Evolutionary conservation across 1,140 invertebrate genomes (phyloP), one percentile per base, ranked within the genome.

Genomic region (Drosophila tsacasi): DNA sequence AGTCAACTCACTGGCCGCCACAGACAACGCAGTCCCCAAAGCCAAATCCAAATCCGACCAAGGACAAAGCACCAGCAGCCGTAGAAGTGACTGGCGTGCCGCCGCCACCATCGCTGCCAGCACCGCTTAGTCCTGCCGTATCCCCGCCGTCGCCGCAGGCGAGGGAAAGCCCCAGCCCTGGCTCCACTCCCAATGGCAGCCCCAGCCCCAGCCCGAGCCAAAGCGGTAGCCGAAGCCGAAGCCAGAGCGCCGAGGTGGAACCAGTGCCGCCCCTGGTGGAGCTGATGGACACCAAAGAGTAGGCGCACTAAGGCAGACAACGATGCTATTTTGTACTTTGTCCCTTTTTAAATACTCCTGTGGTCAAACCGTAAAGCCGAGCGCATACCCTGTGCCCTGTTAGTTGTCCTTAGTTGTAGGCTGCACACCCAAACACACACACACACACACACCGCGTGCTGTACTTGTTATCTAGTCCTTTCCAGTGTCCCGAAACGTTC

Each of bases 391-490:
- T 15, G 44, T 21, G n/a, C 19, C 57, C 30, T 52, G 47, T 62
- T 60, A 68, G 64, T 21, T 61, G 35, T 49, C 55, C 57, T 66
- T 60, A 76, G 15, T 67, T 74, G 35, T 58, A 73, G 27, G 35
- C 47, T 46, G 44, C 44, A 46, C 44, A 46, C 21, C 44, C 19
- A 21, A 46, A 46, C 42, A 49, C 23, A 19, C 39, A 46, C 23
- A 49, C 23, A 49, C 46, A 27, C 47, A 50, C 30, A 55, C 27
- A 21, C 37, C 27, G 69, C 35, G 67, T 50, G 68, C 65, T 52
- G 72, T 76, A 58, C 65, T 77, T 78, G 75, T 78, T 78, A 77
- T 78, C 75, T 78, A 78, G 75, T 78, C 75, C 75, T 69, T 77
- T 15, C 75, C 75, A 68, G 54, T 60, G 66, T 27, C 69, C 63